Conservation (phyloP, 35 echinoderm and acorn worm genomes). For the Apostichopus parvimensis region DNA sequence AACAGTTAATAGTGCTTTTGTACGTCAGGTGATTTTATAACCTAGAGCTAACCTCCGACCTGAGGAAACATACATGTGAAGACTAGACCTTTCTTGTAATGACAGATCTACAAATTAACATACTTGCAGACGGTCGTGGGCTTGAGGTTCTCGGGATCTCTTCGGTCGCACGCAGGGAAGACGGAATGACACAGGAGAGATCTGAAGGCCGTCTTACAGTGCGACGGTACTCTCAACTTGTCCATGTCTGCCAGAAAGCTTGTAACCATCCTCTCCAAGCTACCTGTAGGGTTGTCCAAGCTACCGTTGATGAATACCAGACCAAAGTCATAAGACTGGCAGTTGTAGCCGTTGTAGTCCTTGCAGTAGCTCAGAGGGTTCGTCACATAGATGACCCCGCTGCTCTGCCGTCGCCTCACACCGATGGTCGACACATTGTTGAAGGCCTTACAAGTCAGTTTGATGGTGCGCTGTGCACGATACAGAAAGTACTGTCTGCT, state of each 20-base stretch:
- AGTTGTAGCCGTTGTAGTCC: constrained; percentile 43
- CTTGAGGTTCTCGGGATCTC: constrained; percentile 2
- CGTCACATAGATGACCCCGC: constrained; percentile 33
- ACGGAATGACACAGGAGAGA: constrained; percentile 31
- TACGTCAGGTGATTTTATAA: too few relatives aligned
- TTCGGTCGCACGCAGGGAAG: constrained; percentile 20
- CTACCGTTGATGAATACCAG: constrained; percentile 2
- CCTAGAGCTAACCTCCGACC: too few relatives aligned
- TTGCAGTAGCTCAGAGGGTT: constrained; percentile 34
- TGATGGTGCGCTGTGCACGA: background rate
- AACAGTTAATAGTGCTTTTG: too few relatives aligned
- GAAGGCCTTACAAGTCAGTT: constrained; percentile 15
- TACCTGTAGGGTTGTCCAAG: constrained; percentile 22
- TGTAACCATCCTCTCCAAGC: constrained; percentile 20
- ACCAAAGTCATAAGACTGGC: background rate
- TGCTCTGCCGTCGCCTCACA: constrained; percentile 8
- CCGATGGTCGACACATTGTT: background rate
- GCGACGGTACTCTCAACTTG: background rate
- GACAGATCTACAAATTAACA: background rate
- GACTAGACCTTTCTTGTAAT: too few relatives aligned
- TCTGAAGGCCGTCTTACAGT: constrained; percentile 22
- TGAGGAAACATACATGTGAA: too few relatives aligned
- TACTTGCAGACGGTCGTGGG: constrained; percentile 4
- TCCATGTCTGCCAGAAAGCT: constrained; percentile 8
- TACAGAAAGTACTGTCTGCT: constrained; percentile 26